Evolutionary conservation across 2,113 vertebrate species (phyloP), one percentile per base, ranked within the genome.

Genomic region (Excalfactoria chinensis): DNA sequence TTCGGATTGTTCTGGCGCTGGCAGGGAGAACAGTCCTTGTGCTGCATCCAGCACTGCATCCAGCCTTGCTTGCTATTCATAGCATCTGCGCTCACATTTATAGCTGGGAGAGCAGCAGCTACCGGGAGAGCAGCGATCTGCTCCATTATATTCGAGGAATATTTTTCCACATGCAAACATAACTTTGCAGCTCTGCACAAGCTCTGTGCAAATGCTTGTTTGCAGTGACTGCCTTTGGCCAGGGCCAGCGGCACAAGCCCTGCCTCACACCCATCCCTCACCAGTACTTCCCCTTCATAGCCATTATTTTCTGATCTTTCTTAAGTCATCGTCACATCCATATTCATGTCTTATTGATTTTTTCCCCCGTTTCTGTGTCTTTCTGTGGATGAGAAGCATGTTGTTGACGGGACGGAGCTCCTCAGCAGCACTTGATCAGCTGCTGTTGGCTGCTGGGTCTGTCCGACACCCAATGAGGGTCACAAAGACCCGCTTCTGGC

Each of bases 341-440:
- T 1, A 10, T 6, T n/a, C 44, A 6, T 1, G 11, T 4, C 30
- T 19, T 30, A n/a, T 37, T 6, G 3, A 4, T 18, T 40, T 14
- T 3, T 6, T 1, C 2, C 1, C 15, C 9, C 4, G 0, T 25
- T 51, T 41, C 35, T 10, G 32, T 3, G 32, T 20, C 18, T 11
- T 19, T 19, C 55, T 56, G 55, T 20, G 30, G 18, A 32, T 20
- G 30, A n/a, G 30, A n/a, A n/a, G 18, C 30, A 19, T 7, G 13
- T 1, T 5, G 1, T 46, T 1, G 55, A 12, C 2, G 18, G 26
- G 26, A 9, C 23, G 17, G 23, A 41, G 23, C 10, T 5, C 18
- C 48, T 16, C 12, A 5, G 32, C 13, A 37, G 7, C 8, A 7
- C 63, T 20, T 7, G 4, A 15, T 0, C 37, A 8, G 4, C 1